Evolutionary conservation across 2,888 invertebrate genomes (phyloP), one percentile per base, ranked within the genome.

Genomic region (Pseudococcus viburni): DNA sequence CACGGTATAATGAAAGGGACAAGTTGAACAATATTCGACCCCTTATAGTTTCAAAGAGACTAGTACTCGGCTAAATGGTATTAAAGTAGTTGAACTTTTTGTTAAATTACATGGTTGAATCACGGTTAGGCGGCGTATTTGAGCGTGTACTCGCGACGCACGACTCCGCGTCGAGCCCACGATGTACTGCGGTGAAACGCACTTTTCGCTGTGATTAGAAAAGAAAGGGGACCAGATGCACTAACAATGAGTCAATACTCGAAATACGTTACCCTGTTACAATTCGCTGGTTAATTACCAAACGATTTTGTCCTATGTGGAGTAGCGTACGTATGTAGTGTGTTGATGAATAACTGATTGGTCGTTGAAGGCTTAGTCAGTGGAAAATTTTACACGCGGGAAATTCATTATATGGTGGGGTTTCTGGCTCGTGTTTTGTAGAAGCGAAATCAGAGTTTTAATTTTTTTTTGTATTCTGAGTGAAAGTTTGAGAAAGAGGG

Each of bases 231-330:
- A 80, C 80, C 80, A 80, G 80, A 42, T 80, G 80, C 80, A 42
- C 42, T 19, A 80, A 80, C 80, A 80, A 80, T 80, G 80, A 80
- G 46, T 80, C 80, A 80, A 80, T 80, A 80, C 80, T 80, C 26
- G n/a, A 80, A 73, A 80, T 80, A 39, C n/a, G 80, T 17, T 39
- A 80, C 80, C 80, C 80, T 80, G 80, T 80, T 80, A 80, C 80
- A 80, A 80, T 80, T 80, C 80, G 42, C 80, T 42, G 80, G 80
- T 80, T 80, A 80, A 80, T 80, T 80, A 80, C 42, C 17, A 19
- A 9, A 19, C 22, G 11, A 73, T 73, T 73, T 12, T 73, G 12
- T 33, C 68, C 33, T 33, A 3, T 33, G 26, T 3, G 33, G 6
- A 4, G 68, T n/a, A 11, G n/a, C 19, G 59, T 59, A 17, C 19